Evolutionary conservation across 2,888 invertebrate genomes (phyloP).

Genomic region (Hirtodrosophila trivittata): DNA sequence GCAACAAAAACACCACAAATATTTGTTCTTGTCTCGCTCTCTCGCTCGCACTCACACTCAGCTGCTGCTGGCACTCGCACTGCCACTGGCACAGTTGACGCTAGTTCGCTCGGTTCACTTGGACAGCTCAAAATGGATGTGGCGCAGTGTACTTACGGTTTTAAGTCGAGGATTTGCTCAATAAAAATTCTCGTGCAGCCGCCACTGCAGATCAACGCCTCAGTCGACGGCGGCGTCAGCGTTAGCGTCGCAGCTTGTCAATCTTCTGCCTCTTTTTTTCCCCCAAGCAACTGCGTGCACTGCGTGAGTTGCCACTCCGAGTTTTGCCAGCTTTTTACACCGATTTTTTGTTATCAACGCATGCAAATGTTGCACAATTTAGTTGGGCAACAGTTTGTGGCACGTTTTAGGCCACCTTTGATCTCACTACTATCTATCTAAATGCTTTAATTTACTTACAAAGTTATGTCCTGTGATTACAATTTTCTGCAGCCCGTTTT

Average conservation of each 20-base stretch:
- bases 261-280: slow-evolving; percentile 50
- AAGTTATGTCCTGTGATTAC: slow-evolving; percentile 77
- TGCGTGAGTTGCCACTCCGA: slow-evolving; percentile 27
- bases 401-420: slow-evolving; percentile 31
- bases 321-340: slow-evolving; percentile 45
- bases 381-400: slow-evolving; percentile 38
- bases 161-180: slow-evolving; percentile 39
- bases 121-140: slow-evolving; percentile 41
- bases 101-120: slow-evolving; percentile 42
- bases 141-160: slow-evolving; percentile 9
- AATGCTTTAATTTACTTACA: slow-evolving; percentile 71
- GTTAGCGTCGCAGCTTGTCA: slow-evolving; percentile 40
- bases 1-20: slow-evolving; percentile 27
- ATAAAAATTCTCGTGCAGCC: slow-evolving; percentile 33
- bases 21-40: slow-evolving; percentile 52
- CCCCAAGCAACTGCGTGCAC: slow-evolving; percentile 41
- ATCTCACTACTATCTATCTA: slow-evolving; percentile 11
- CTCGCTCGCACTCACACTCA: slow-evolving; percentile 29
- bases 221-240: slow-evolving; percentile 26
- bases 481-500: slow-evolving; percentile 70
- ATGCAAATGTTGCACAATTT: slow-evolving; percentile 46
- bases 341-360: slow-evolving; percentile 8
- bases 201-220: slow-evolving; percentile 10
- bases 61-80: slow-evolving; percentile 34
- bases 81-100: slow-evolving; percentile 21